These are phyloP conservation scores for Spatula versicolor DNA, from an alignment of 2,797 vertebrate species.

Conservation along the genomic window DNA sequence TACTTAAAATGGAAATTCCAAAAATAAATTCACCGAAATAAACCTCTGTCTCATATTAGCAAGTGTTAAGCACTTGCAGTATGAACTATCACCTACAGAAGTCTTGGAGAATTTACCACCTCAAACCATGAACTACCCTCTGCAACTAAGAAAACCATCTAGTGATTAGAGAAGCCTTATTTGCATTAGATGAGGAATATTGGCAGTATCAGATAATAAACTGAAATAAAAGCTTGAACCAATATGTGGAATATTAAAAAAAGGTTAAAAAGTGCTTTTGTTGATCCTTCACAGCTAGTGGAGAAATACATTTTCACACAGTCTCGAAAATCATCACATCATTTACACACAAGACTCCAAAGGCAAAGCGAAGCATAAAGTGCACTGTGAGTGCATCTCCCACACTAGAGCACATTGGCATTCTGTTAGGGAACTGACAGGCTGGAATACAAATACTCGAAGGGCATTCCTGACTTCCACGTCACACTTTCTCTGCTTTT, in stretches of 20 bases:
- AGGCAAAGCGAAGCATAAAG: not conserved
- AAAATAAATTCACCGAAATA: not conserved
- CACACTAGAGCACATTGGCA: not conserved
- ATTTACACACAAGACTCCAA: not conserved
- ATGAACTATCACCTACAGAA: not conserved
- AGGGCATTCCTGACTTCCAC: not conserved
- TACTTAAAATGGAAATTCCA: not conserved
- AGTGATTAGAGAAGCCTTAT: not conserved
- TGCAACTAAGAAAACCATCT: not conserved
- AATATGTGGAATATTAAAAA: not conserved
- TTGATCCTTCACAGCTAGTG: not conserved
- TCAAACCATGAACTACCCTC: not conserved
- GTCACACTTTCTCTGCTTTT: not conserved
- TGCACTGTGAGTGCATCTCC: not conserved
- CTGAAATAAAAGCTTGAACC: not conserved
- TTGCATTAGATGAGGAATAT: not conserved
- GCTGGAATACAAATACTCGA: not conserved
- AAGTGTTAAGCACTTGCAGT: not conserved
- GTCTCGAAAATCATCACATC: not conserved
- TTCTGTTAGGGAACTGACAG: not conserved
- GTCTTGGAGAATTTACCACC: not conserved
- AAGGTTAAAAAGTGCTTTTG: not conserved
- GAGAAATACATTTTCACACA: not conserved
- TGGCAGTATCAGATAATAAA: not conserved
- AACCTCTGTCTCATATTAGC: not conserved